Evolutionary conservation across 1,140 invertebrate species (phyloP).

Genomic region (Drosophila kohkoa): DNA sequence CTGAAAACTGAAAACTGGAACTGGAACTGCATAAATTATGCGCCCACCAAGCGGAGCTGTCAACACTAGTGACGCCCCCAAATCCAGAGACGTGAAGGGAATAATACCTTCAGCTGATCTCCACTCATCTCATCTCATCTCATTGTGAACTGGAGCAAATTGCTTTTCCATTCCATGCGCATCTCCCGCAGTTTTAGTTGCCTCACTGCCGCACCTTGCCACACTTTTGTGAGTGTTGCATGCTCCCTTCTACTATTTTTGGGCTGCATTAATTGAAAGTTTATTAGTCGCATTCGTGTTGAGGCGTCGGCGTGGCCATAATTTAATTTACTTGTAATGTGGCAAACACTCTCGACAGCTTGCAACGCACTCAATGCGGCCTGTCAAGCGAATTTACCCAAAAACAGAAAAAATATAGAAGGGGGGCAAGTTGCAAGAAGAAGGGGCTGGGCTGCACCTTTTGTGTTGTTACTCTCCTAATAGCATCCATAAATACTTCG

Average conservation of each 20-base stretch:
- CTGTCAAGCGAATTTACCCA: constrained; percentile 8
- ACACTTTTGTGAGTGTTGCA: constrained; percentile 3
- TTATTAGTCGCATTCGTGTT: constrained; percentile 61
- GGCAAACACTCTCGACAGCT: constrained; percentile 45
- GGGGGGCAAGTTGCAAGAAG: not conserved
- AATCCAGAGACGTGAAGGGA: too few species aligned
- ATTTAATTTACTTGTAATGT: constrained; percentile 73
- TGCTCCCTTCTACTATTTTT: constrained; percentile 44
- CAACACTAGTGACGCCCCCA: constrained; percentile 55
- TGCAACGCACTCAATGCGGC: constrained; percentile 19
- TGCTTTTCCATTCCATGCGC: constrained; percentile 57
- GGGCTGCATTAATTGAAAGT: constrained; percentile 73
- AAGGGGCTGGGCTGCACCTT: constrained; percentile 14
- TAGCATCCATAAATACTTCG: constrained; percentile 49
- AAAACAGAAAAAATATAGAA: not conserved
- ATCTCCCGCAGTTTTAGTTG: constrained; percentile 20
- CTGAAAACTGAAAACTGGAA: constrained; percentile 6
- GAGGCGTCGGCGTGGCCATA: constrained; percentile 50
- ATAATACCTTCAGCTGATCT: constrained; percentile 29
- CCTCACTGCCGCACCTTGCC: constrained; percentile 29
- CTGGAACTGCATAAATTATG: constrained; percentile 78
- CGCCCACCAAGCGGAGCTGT: constrained; percentile 69
- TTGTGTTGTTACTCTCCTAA: constrained; percentile 44
- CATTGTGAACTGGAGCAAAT: constrained; percentile 77
- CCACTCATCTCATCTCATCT: constrained; percentile 42